Percentiles rank a stretch among this genome's conserved stretches.
These are phyloP conservation scores for Hipparchia semele DNA, from an alignment of 2,888 invertebrate genomes.

Conservation along the genomic window DNA sequence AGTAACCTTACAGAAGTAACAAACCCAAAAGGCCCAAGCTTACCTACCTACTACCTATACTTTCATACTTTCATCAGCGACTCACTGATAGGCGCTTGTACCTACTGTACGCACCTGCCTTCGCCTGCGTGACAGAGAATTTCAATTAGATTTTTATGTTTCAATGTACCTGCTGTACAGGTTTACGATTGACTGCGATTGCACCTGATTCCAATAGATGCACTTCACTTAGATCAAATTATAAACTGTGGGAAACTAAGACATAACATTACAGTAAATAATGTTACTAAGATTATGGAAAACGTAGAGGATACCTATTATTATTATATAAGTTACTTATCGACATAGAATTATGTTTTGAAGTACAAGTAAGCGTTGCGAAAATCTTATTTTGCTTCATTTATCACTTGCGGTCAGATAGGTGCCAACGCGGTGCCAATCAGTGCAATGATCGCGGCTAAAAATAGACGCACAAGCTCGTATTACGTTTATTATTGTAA, in stretches of 20 bases:
- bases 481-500: constrained; percentile 49
- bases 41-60: too few relatives aligned
- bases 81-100: too few relatives aligned
- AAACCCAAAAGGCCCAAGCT: too few relatives aligned
- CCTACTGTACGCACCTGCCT: not conserved
- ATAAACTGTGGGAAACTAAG: too few relatives aligned
- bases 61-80: too few relatives aligned
- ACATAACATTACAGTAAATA: too few relatives aligned
- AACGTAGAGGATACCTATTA: too few relatives aligned
- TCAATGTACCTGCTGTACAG: not conserved
- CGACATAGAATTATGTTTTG: not conserved
- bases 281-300: too few relatives aligned
- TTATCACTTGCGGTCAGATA: constrained; percentile 48
- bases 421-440: constrained; percentile 49
- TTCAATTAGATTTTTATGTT: constrained; percentile 1
- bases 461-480: constrained; percentile 60
- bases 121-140: not conserved
- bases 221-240: too few relatives aligned
- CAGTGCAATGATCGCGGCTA: constrained; percentile 65
- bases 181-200: not conserved
- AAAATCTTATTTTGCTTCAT: constrained; percentile 62
- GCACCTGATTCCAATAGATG: not conserved
- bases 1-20: too few relatives aligned
- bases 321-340: too few relatives aligned
- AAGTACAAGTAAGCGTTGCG: constrained; percentile 10